These are phyloP conservation scores for Maniola hyperantus DNA, from an alignment of 2,888 invertebrate genomes.

Conservation along the genomic window DNA sequence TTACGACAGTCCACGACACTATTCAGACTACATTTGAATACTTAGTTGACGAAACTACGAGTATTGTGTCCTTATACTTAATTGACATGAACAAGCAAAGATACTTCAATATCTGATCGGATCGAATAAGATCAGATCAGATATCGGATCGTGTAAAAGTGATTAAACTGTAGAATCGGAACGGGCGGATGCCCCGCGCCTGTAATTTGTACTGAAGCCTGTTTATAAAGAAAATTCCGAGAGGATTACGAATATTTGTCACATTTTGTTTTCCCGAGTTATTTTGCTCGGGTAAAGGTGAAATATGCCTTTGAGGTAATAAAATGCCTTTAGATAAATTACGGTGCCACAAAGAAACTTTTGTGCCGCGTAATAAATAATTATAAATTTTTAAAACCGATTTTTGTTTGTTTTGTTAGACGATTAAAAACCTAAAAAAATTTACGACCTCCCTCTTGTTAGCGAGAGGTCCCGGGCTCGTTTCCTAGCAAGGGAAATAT, in stretches of 20 bases:
- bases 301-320: slow-evolving; percentile 31
- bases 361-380: slow-evolving; percentile 8
- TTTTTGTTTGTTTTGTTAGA: too few relatives aligned
- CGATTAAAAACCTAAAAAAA: too few relatives aligned
- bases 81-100: too few relatives aligned
- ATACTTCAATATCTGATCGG: neutral
- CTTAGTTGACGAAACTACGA: too few relatives aligned
- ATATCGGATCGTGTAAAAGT: slow-evolving; percentile 2
- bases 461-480: too few relatives aligned
- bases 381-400: neutral
- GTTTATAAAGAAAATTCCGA: slow-evolving; percentile 48
- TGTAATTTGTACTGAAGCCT: slow-evolving; percentile 58
- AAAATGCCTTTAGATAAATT: slow-evolving; percentile 33
- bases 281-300: slow-evolving; percentile 28
- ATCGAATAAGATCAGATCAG: neutral
- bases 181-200: slow-evolving; percentile 49
- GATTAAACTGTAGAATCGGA: slow-evolving; percentile 42
- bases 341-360: slow-evolving; percentile 18
- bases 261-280: slow-evolving; percentile 35
- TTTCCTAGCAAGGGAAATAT: too few relatives aligned
- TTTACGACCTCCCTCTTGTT: too few relatives aligned
- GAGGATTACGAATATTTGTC: slow-evolving; percentile 42
- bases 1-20: too few relatives aligned
- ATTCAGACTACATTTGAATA: too few relatives aligned
- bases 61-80: too few relatives aligned